Evolutionary conservation across 2,113 vertebrate genomes (phyloP), one percentile per base, ranked within the genome.

Genomic region (Alaudala cheleensis): DNA sequence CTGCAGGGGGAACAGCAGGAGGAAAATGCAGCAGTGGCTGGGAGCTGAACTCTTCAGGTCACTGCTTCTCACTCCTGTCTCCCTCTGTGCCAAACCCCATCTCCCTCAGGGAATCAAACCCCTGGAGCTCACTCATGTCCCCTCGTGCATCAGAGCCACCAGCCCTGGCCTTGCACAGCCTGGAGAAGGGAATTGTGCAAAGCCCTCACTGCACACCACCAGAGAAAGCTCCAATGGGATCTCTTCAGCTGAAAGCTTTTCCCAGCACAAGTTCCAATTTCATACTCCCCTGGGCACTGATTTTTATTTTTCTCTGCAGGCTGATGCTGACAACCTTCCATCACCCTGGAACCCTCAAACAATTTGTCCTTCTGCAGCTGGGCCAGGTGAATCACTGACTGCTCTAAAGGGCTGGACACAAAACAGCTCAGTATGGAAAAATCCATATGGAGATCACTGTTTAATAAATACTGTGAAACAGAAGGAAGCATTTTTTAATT

Each of bases 181-280:
- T 44, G 20, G 49, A 37, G 60, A 86, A 54, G 24, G 44, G 45
- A 82, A 69, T 6, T 22, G 28, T 57, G 19, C 9, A 72, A 81
- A 49, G 21, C 12, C 1, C 9, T 84, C 60, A 56, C 16, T 57
- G 31, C 25, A 53, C 11, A 42, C 31, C 31, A 39, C 1, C 8
- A 64, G 28, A 37, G 26, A 49, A 81, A 91, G 25, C n/a, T 86
- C 5, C 0, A n/a, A 81, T 8, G 31, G 78, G 28, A n/a, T 57
- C 50, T 64, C 61, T 67, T 70, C 64, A 81, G 18, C 47, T 57
- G 81, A 93, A 94, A 92, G 86, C 31, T 84, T 71, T 94, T 86
- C 56, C n/a, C 33, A 53, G 73, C 44, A 91, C 11, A 81, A 90
- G 54, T 42, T 82, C 34, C 47, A 21, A 22, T 69, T 85, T 79